phyloP scores from a whole-genome alignment of 2,888 invertebrate species.

The Sesia apiformis region DNA sequence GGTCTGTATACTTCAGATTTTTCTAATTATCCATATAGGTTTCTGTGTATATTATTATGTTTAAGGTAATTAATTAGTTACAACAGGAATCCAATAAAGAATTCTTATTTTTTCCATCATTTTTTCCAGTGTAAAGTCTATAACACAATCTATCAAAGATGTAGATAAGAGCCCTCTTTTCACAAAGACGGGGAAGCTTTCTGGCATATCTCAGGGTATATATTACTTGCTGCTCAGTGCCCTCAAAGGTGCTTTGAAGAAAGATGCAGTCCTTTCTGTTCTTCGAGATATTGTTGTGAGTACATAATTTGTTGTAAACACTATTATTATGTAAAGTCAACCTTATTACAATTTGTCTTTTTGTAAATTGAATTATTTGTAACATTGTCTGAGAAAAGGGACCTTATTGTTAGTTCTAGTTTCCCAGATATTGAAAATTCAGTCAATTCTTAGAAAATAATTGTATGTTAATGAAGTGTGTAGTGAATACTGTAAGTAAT shows the following conservation, averaged over 20 bases:
- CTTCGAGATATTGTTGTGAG: conserved; percentile 86
- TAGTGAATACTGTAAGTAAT: no score
- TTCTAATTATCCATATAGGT: conserved; percentile 4
- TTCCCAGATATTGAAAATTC: no score
- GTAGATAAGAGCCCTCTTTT: conserved; percentile 77
- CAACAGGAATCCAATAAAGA: no score
- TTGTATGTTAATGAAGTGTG: no score
- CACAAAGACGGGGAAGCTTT: conserved; percentile 75
- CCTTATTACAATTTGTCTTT: no score
- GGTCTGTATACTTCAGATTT: not conserved
- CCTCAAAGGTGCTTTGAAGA: conserved; percentile 83
- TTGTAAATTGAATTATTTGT: no score
- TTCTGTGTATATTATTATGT: no score
- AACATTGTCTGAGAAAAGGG: no score
- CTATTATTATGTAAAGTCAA: conserved; percentile 1
- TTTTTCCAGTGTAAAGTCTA: conserved; percentile 74
- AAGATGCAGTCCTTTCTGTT: conserved; percentile 82
- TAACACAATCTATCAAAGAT: conserved; percentile 78
- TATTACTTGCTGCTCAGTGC: conserved; percentile 89
- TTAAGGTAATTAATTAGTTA: no score
- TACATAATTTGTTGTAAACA: conserved; percentile 9
- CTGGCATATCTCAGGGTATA: conserved; percentile 81
- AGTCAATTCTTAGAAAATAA: no score
- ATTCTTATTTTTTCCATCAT: no score
- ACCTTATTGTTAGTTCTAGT: no score